Conservation (phyloP, 2,797 vertebrate genomes). For the Muscicapa comitata region DNA sequence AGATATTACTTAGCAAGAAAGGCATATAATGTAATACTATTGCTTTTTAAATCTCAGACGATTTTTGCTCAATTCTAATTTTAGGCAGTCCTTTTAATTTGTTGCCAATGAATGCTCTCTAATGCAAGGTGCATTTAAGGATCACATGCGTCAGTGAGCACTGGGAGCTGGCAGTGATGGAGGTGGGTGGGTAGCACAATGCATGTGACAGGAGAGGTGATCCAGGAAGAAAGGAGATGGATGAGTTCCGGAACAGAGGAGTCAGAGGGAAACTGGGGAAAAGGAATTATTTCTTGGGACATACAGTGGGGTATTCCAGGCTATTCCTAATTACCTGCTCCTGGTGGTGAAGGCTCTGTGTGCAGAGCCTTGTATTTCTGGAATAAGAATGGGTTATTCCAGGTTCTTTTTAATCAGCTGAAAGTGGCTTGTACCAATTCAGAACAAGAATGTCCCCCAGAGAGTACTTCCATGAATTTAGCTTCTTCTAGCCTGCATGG, state of each 20-base stretch:
- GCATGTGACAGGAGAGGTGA: background rate
- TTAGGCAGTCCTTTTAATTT: slow-evolving; percentile 54
- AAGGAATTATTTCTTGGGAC: background rate
- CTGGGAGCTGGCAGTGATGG: slow-evolving; percentile 37
- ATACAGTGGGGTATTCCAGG: background rate
- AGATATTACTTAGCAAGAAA: slow-evolving; percentile 21
- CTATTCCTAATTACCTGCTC: background rate
- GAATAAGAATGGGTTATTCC: background rate
- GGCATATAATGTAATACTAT: slow-evolving; percentile 3
- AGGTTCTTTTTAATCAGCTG: background rate
- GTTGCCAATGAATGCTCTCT: slow-evolving; percentile 47
- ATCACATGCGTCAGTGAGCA: slow-evolving; percentile 41
- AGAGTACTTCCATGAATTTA: background rate
- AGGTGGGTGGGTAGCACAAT: slow-evolving; percentile 38
- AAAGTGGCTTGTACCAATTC: background rate
- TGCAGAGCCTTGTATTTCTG: background rate
- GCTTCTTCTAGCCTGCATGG: background rate
- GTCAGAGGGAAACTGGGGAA: background rate
- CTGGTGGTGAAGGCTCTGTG: background rate
- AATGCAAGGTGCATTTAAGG: slow-evolving; percentile 46
- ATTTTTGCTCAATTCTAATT: slow-evolving; percentile 42
- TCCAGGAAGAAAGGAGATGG: background rate
- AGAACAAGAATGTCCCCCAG: background rate
- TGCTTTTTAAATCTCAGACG: slow-evolving; percentile 42
- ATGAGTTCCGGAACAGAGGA: background rate